Evolutionary conservation across 1,140 invertebrate genomes (phyloP), one percentile per base, ranked within the genome.

Genomic region (Metopolophium dirhodum): DNA sequence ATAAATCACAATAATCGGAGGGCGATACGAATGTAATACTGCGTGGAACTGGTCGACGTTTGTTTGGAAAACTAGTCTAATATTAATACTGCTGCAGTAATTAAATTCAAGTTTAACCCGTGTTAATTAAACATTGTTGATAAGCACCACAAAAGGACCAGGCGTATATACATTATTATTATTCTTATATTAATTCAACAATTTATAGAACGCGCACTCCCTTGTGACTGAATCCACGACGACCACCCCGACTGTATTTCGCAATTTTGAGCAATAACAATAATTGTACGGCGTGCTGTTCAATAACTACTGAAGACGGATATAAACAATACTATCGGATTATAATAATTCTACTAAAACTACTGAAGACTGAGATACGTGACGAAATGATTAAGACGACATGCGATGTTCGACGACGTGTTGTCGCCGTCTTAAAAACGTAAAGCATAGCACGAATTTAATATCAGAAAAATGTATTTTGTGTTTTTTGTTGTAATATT

Each of bases 241-340:
- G n/a, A n/a, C n/a, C 1, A 0, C 11, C 3, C 6, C 30, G 11
- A 18, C 14, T 1, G 61, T n/a, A 20, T n/a, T n/a, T 77, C 0
- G 4, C 4, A n/a, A 77, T 77, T 77, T n/a, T 77, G 30, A 14
- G 30, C 57, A 14, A 68, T 68, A 68, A n/a, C 61, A 30, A 68
- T 68, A 30, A 68, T 68, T 14, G 6, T 14, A 14, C 30, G 30
- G 0, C 0, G 9, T n/a, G 11, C 3, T 68, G n/a, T 20, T n/a
- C n/a, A n/a, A 51, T 51, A 51, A 51, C 49, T 51, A 1, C 49
- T 51, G 11, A 2, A 51, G 49, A 51, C 49, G 14, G 14, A 11
- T 51, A 1, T 51, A 18, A 51, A 2, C 14, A 51, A 51, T 51
- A 51, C 11, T 18, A 18, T 11, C 2, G 11, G 14, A 51, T 51